Evolutionary conservation across 2,888 invertebrate species (phyloP).

Genomic region (Tridacna crocea): DNA sequence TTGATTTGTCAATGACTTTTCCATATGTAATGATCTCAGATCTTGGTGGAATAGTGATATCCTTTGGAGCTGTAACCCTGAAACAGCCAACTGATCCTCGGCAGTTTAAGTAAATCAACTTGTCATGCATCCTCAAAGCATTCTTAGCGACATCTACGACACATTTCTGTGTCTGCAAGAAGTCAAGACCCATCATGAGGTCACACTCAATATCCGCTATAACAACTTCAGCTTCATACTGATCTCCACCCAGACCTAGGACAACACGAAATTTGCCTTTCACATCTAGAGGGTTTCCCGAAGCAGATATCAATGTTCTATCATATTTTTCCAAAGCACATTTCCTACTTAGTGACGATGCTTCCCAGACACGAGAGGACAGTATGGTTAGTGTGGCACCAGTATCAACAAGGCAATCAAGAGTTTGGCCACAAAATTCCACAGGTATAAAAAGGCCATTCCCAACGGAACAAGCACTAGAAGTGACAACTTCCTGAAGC

Average conservation of each 20-base stretch:
- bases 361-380: slow-evolving; percentile 25
- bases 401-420: slow-evolving; percentile 8
- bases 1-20: neutral
- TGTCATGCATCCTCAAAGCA: neutral
- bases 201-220: slow-evolving; percentile 32
- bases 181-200: slow-evolving; percentile 29
- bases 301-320: slow-evolving; percentile 16
- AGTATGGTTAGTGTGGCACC: slow-evolving; percentile 22
- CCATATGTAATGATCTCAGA: neutral
- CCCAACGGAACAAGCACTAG: neutral
- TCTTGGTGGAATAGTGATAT: neutral
- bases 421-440: neutral
- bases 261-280: slow-evolving; percentile 11
- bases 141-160: slow-evolving; percentile 16
- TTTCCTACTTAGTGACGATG: neutral
- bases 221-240: slow-evolving; percentile 26
- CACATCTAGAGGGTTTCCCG: slow-evolving; percentile 27
- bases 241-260: neutral
- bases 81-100: neutral
- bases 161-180: slow-evolving; percentile 14
- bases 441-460: neutral
- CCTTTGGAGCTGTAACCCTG: neutral
- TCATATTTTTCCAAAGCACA: slow-evolving; percentile 13
- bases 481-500: neutral
- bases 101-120: neutral